Percentiles rank a stretch among this genome's conserved stretches.
phyloP scores from a whole-genome alignment of 2,888 invertebrate species.

The Microchrysa polita region DNA sequence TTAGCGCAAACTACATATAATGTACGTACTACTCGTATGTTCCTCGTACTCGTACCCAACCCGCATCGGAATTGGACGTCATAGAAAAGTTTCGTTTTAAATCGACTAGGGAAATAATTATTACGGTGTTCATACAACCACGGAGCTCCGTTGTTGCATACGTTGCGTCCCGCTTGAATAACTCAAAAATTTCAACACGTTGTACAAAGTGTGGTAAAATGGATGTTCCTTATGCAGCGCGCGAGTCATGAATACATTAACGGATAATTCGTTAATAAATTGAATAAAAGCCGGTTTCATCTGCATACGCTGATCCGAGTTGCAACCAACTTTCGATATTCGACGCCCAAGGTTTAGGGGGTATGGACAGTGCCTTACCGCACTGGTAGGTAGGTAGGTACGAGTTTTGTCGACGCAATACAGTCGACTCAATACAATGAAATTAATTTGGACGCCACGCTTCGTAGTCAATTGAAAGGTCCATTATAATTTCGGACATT shows the following conservation, averaged over 20 bases:
- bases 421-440: constrained; percentile 14
- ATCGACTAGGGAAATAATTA: neutral
- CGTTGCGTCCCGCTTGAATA: neutral
- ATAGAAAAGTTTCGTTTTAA: constrained; percentile 13
- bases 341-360: too few species aligned
- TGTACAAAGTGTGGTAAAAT: neutral
- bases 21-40: too few species aligned
- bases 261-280: constrained; percentile 35
- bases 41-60: too few species aligned
- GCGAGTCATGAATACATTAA: constrained; percentile 34
- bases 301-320: neutral
- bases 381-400: too few species aligned
- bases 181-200: constrained; percentile 27
- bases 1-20: neutral
- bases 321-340: constrained; percentile 21
- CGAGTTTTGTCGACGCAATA: too few species aligned
- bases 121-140: neutral
- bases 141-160: too few species aligned
- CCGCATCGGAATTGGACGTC: too few species aligned
- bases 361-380: too few species aligned
- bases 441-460: constrained; percentile 28
- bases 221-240: neutral
- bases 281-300: constrained; percentile 32
- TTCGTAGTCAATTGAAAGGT: constrained; percentile 27
- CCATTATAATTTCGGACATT: constrained; percentile 40